Evolutionary conservation across 2,113 vertebrate genomes (phyloP).

Genomic region (Aphelocoma coerulescens): DNA sequence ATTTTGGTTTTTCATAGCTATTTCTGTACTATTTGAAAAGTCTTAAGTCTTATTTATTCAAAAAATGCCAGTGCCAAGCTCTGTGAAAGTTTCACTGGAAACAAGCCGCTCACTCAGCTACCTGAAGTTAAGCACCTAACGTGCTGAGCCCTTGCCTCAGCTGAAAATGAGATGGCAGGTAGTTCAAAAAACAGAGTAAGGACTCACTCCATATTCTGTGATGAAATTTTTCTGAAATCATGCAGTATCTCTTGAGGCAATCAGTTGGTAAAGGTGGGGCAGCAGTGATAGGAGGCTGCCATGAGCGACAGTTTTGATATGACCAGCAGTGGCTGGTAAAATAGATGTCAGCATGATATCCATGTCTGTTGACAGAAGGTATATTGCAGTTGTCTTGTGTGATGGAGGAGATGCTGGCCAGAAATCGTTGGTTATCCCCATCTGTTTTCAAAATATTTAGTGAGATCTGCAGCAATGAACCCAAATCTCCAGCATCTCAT

Average conservation of each 20-base stretch:
- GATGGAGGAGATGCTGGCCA: background rate
- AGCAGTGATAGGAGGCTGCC: background rate
- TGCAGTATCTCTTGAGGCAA: background rate
- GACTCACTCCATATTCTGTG: background rate
- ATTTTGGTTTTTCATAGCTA: background rate
- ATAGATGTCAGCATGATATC: background rate
- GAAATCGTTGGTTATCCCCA: background rate
- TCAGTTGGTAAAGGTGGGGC: background rate
- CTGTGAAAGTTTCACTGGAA: background rate
- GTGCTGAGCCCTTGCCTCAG: background rate
- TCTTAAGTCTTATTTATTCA: background rate
- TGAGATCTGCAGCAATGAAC: background rate
- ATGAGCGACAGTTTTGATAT: background rate
- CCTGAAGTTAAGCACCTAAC: background rate
- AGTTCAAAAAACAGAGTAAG: background rate
- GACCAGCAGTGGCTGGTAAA: background rate
- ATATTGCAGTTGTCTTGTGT: background rate
- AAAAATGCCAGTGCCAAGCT: background rate
- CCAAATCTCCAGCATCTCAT: background rate
- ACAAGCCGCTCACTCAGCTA: background rate
- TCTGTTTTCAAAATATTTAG: background rate
- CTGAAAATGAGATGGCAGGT: background rate
- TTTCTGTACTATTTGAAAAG: background rate
- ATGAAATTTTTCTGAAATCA: background rate
- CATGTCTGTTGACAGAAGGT: constrained; percentile 11